Evolutionary conservation across 2,797 vertebrate species (phyloP).

Genomic region (Apogon hyalosoma): DNA sequence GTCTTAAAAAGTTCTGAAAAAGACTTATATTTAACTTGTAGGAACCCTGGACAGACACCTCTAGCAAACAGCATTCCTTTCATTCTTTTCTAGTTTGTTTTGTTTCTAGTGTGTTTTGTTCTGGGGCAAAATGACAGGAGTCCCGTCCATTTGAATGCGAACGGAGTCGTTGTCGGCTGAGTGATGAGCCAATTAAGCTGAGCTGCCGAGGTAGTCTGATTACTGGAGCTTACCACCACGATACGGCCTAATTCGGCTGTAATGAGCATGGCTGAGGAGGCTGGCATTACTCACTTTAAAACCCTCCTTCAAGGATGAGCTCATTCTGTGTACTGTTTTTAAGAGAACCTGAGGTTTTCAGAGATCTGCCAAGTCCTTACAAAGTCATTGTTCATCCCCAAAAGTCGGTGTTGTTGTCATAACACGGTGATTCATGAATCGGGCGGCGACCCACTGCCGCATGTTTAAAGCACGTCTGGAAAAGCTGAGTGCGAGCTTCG

Average conservation of each 20-base stretch:
- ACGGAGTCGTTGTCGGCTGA: constrained; percentile 56
- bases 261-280: constrained; percentile 72
- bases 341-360: constrained; percentile 39
- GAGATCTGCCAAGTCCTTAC: constrained; percentile 64
- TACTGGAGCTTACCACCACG: constrained; percentile 69
- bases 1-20: no score
- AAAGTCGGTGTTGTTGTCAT: constrained; percentile 71
- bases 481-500: constrained; percentile 72
- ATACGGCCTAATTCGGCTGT: constrained; percentile 72
- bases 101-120: constrained; percentile 2
- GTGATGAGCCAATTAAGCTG: constrained; percentile 78
- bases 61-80: constrained; percentile 25
- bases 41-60: background rate
- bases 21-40: no score
- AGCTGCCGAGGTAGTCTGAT: constrained; percentile 74
- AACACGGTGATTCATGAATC: constrained; percentile 69
- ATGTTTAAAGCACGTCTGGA: constrained; percentile 72
- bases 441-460: constrained; percentile 26
- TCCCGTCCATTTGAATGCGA: constrained; percentile 52
- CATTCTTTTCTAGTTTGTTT: constrained; percentile 4
- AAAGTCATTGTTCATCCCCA: constrained; percentile 70
- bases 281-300: constrained; percentile 69
- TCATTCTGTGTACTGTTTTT: constrained; percentile 48
- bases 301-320: constrained; percentile 62
- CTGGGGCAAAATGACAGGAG: constrained; percentile 42